phyloP scores from a whole-genome alignment of 2,888 invertebrate genomes.

The Machimus rusticus region DNA sequence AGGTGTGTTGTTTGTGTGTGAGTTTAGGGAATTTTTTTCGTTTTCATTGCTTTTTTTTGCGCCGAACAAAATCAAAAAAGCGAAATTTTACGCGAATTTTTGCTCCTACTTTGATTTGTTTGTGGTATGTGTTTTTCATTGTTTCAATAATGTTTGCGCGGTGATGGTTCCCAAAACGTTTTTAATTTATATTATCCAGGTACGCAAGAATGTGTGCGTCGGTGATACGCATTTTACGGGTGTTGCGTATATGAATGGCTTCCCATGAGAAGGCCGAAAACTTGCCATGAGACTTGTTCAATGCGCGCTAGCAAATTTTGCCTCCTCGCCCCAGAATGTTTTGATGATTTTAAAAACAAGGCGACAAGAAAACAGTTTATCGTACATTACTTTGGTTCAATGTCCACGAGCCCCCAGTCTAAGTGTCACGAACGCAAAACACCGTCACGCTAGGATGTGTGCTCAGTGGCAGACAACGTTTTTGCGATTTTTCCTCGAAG shows the following conservation, averaged over 20 bases:
- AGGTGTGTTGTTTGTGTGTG: conserved; percentile 28
- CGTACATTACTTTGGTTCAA: not conserved
- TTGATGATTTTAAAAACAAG: not conserved
- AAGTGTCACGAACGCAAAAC: not conserved
- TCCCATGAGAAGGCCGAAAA: not conserved
- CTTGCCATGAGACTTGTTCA: not conserved
- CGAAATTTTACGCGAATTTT: not conserved
- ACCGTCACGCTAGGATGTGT: not conserved
- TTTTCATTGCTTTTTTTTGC: not conserved
- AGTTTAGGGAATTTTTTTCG: not conserved
- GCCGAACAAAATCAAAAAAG: not conserved
- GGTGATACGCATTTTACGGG: not conserved
- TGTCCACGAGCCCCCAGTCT: not conserved
- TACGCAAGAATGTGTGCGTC: not conserved
- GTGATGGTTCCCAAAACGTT: not conserved
- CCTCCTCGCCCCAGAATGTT: not conserved
- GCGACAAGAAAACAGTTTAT: not conserved
- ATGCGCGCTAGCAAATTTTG: not conserved
- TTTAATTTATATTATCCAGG: not conserved
- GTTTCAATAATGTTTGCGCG: not conserved
- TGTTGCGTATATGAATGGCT: conserved; percentile 22
- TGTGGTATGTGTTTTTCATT: conserved; percentile 8
- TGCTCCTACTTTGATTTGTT: not conserved
- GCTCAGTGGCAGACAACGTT: not conserved
- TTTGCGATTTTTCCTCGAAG: not conserved